Evolutionary conservation across 35 echinoderm and acorn worm species (phyloP), one percentile per base, ranked within the genome.

Genomic region (Lytechinus variegatus): DNA sequence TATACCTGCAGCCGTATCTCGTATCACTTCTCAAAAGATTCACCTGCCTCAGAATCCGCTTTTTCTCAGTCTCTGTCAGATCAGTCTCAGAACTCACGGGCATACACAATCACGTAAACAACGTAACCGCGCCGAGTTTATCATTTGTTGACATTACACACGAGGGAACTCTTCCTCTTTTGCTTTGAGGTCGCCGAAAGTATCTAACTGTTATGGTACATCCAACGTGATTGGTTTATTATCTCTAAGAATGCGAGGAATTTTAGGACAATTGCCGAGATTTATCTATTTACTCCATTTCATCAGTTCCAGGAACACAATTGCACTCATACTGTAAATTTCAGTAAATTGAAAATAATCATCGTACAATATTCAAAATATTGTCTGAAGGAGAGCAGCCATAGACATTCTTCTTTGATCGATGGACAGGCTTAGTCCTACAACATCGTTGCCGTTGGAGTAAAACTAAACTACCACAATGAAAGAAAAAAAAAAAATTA

Each of bases 141-240:
- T 44, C 33, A 44, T 71, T 79, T 79, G 66, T 79, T 79, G 66
- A 79, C 66, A 79, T 79, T 79, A 79, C 66, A 79, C 66, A 79
- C 66, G 66, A 79, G 66, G 66, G 66, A 79, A 79, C n/a, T 24
- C 66, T 79, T 79, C 66, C 66, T 79, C 66, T 79, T 44, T 44
- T 44, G 33, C 33, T 44, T 79, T 79, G 66, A 79, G 66, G 66
- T 79, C 66, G 66, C 66, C 66, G 66, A 79, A 79, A 79, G n/a
- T 24, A 79, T 44, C 33, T 44, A 44, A 44, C 33, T 44, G 33
- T 44, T 8, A 79, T 79, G 66, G n/a, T 79, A 79, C 66, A 79
- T 21, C 21, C 6, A 79, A 79, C n/a, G 16, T n/a, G 66, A 79
- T 79, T 79, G 66, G 66, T 79, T 79, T 16, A 79, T 79, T 24